Conservation (phyloP, 1,140 invertebrate genomes). For the Gonioctena quinquepunctata region DNA sequence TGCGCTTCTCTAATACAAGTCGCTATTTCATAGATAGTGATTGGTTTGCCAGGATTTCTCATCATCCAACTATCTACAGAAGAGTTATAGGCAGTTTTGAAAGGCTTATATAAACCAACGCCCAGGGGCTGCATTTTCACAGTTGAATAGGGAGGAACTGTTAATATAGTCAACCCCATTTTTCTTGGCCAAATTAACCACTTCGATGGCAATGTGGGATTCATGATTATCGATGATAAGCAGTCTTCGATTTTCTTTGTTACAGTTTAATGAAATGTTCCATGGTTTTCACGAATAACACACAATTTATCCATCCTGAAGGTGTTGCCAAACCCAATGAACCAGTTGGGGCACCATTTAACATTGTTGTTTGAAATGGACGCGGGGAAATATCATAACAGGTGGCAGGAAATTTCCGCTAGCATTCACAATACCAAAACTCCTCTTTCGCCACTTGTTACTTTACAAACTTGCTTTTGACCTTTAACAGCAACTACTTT, state of each 20-base stretch:
- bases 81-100: constrained; percentile 52
- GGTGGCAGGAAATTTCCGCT: constrained; percentile 45
- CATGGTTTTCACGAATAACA: constrained; percentile 56
- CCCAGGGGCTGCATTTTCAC: constrained; percentile 59
- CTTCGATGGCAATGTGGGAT: constrained; percentile 41
- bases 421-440: constrained; percentile 53
- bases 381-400: constrained; percentile 47
- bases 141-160: constrained; percentile 52
- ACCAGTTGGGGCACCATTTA: constrained; percentile 48
- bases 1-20: constrained; percentile 36
- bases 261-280: constrained; percentile 54
- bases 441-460: constrained; percentile 55
- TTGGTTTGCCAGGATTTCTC: constrained; percentile 26
- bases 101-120: constrained; percentile 53
- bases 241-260: constrained; percentile 48
- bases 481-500: constrained; percentile 50
- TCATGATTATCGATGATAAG: too few relatives aligned
- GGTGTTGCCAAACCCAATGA: constrained; percentile 51
- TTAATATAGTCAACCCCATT: constrained; percentile 53
- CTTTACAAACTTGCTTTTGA: constrained; percentile 48
- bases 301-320: constrained; percentile 56
- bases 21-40: constrained; percentile 24
- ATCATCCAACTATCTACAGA: constrained; percentile 39
- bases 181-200: constrained; percentile 43
- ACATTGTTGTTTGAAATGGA: constrained; percentile 51